Evolutionary conservation across 1,140 invertebrate genomes (phyloP), one percentile per base, ranked within the genome.

Genomic region (Stegodyphus mimosarum): DNA sequence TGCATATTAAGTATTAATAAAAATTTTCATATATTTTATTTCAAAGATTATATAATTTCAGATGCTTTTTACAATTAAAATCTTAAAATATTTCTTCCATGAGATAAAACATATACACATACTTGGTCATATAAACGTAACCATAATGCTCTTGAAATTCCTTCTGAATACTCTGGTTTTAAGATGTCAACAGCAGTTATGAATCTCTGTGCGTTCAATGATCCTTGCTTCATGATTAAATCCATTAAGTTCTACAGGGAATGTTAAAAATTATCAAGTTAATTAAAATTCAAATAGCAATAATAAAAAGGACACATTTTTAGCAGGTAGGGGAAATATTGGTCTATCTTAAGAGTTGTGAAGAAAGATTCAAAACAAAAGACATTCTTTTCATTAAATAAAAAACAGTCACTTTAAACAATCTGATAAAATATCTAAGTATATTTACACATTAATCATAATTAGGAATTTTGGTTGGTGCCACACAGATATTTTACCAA

Each of bases 131-230:
- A 91, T 48, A 90, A 88, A 81, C 90, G 87, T 74, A 88, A 87
- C 90, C 90, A 92, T 7, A 91, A 70, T 66, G 90, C 87, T 86
- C 90, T 87, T 2, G 90, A 89, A 6, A 91, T 71, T n/a, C 85
- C 33, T 83, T 91, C 90, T 50, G 89, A 86, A 18, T 87, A 87
- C 51, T 90, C 77, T 33, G 89, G 89, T 48, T 89, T 67, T 4
- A 87, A 80, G 64, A 91, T 88, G 80, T 91, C 89, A 49, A 91
- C 87, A 6, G 90, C 90, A 17, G 90, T 90, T 1, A 92, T 60
- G 85, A 91, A 91, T 50, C 90, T 87, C 86, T 89, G 89, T 1
- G 91, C 88, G 48, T 87, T 84, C 2, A 91, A 71, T 6, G 90
- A 88, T 5, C 90, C 90, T 64, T 90, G 89, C 9, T 88, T 87